Evolutionary conservation across 2,888 invertebrate genomes (phyloP).

Genomic region (Drosophila merina): DNA sequence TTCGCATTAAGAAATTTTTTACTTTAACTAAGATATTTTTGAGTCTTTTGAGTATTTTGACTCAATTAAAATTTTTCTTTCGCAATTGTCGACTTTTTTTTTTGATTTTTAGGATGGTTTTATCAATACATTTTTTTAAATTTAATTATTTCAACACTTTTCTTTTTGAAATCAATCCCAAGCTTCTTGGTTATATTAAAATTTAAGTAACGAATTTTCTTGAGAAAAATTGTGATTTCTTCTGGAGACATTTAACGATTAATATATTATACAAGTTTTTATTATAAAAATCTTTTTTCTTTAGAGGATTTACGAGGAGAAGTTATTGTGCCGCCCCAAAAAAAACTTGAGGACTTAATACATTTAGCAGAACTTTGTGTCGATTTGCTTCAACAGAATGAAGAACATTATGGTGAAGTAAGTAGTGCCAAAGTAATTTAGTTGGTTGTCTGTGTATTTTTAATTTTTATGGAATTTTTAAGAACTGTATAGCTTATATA

Average conservation of each 20-base stretch:
- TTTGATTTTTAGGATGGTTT: too few relatives aligned
- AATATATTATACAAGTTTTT: neutral
- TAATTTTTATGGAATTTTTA: neutral
- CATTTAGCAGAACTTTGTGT: slow-evolving; percentile 99
- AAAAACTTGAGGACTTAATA: slow-evolving; percentile 97
- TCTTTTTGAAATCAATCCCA: too few relatives aligned
- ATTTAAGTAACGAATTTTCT: too few relatives aligned
- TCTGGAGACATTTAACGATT: neutral
- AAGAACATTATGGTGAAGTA: slow-evolving; percentile 99
- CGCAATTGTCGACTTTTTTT: too few relatives aligned
- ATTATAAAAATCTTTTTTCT: neutral
- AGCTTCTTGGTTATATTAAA: too few relatives aligned
- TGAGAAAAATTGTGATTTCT: neutral
- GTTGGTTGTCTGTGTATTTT: neutral
- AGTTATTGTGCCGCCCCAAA: slow-evolving; percentile 91
- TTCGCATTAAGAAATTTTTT: too few relatives aligned
- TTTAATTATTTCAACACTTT: too few relatives aligned
- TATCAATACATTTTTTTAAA: too few relatives aligned
- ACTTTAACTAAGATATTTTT: too few relatives aligned
- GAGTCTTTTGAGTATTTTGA: too few relatives aligned
- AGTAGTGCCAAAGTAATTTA: slow-evolving; percentile 60
- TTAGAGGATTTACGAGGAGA: slow-evolving; percentile 93
- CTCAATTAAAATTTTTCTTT: too few relatives aligned
- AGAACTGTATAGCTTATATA: too few relatives aligned
- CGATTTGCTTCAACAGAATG: slow-evolving; percentile 99